These are phyloP conservation scores for Rutilus rutilus DNA, from an alignment of 2,113 vertebrate genomes.

Conservation along the genomic window DNA sequence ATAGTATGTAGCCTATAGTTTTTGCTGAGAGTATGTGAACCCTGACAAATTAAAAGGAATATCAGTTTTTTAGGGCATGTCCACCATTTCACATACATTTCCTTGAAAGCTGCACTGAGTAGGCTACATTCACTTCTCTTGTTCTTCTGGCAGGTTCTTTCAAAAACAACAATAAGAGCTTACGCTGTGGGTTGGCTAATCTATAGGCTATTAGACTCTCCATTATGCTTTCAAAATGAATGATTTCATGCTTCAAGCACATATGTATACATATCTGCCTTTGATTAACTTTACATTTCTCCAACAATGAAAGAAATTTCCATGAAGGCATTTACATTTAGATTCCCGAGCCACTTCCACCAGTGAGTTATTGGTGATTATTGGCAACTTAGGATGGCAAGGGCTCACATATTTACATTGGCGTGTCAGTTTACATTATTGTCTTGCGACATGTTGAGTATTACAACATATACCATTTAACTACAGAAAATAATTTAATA, in stretches of 20 bases:
- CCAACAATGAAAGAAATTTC: neutral
- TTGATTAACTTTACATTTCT: neutral
- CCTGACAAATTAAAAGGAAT: neutral
- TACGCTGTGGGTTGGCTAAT: neutral
- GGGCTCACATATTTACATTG: slow-evolving; percentile 42
- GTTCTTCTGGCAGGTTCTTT: neutral
- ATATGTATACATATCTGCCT: neutral
- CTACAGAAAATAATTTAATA: neutral
- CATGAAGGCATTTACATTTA: neutral
- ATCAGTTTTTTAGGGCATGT: neutral
- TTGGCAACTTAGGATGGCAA: neutral
- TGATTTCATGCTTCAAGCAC: neutral
- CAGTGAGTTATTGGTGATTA: neutral
- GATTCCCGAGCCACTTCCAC: neutral
- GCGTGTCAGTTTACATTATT: slow-evolving; percentile 46
- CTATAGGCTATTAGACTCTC: neutral
- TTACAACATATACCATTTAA: neutral
- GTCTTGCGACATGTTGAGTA: slow-evolving; percentile 4
- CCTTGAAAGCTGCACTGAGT: neutral
- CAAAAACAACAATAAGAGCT: neutral
- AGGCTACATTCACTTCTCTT: neutral
- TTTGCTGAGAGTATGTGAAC: neutral
- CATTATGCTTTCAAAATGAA: neutral
- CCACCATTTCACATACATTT: neutral
- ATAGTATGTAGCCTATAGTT: neutral